These are phyloP conservation scores for Leptoteleia sp. DNA, from an alignment of 1,140 invertebrate species.

Conservation along the genomic window DNA sequence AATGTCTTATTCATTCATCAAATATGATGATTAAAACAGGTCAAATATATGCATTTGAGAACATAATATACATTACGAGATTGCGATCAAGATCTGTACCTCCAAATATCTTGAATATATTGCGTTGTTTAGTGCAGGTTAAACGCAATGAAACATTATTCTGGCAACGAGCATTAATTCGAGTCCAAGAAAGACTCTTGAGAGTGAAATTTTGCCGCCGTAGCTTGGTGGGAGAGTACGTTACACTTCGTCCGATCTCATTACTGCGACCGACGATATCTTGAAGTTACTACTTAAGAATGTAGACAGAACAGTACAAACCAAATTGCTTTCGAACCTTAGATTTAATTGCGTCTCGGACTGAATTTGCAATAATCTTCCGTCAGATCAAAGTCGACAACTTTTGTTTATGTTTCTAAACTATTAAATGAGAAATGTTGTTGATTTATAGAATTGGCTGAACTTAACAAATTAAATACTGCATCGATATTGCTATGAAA, in stretches of 20 bases:
- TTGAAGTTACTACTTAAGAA: conserved; percentile 66
- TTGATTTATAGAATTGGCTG: too few relatives aligned
- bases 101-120: conserved; percentile 17
- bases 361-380: conserved; percentile 56
- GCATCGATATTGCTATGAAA: conserved; percentile 2
- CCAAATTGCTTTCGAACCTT: conserved; percentile 74
- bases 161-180: conserved; percentile 28
- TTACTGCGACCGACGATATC: conserved; percentile 65
- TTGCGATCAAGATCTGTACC: conserved; percentile 8
- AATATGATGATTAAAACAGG: too few relatives aligned
- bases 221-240: conserved; percentile 40
- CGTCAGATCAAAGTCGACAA: conserved; percentile 20
- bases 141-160: conserved; percentile 46
- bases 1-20: too few relatives aligned
- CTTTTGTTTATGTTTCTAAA: conserved; percentile 27
- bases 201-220: conserved; percentile 42
- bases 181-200: conserved; percentile 34
- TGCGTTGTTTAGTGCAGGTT: conserved; percentile 18
- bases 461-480: too few relatives aligned
- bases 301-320: conserved; percentile 66
- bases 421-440: too few relatives aligned
- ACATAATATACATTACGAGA: conserved; percentile 3
- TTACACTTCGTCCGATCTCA: conserved; percentile 44
- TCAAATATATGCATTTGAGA: background rate
- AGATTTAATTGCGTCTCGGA: conserved; percentile 71